Conservation (phyloP, 2,797 vertebrate species). For the Hipposideros larvatus region DNA sequence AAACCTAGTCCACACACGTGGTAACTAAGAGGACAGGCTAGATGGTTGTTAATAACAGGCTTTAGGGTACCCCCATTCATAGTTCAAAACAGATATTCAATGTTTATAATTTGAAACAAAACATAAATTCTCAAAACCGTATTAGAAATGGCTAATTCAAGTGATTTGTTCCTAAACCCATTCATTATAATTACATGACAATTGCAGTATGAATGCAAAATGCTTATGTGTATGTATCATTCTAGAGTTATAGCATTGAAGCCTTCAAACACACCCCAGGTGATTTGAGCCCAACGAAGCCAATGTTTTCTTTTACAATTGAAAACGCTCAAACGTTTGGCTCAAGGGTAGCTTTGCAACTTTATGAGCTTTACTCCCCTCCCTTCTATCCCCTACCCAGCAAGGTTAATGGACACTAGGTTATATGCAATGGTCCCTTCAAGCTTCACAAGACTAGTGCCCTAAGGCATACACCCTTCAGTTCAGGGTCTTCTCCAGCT, state of each 20-base stretch:
- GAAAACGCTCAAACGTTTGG: constrained; percentile 28
- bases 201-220: constrained; percentile 15
- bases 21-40: constrained; percentile 37
- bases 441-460: neutral
- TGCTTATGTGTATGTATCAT: neutral
- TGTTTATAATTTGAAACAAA: constrained; percentile 60
- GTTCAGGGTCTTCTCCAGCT: neutral
- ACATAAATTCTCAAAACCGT: constrained; percentile 23
- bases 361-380: neutral
- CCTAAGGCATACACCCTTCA: neutral
- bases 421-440: neutral
- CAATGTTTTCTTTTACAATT: neutral
- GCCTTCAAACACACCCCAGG: neutral
- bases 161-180: constrained; percentile 67
- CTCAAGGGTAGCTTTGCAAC: neutral
- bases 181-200: constrained; percentile 60
- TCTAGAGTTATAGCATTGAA: constrained; percentile 12
- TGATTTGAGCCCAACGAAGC: neutral
- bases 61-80: constrained; percentile 55
- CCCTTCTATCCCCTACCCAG: neutral
- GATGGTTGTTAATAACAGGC: neutral
- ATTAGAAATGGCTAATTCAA: constrained; percentile 50
- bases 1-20: neutral
- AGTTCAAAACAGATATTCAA: constrained; percentile 46
- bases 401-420: neutral